A percentile compares a stretch with the other conserved stretches of the same genome.
phyloP scores from a whole-genome alignment of 2,888 invertebrate species.

The Hydroisotoma schaefferi region DNA sequence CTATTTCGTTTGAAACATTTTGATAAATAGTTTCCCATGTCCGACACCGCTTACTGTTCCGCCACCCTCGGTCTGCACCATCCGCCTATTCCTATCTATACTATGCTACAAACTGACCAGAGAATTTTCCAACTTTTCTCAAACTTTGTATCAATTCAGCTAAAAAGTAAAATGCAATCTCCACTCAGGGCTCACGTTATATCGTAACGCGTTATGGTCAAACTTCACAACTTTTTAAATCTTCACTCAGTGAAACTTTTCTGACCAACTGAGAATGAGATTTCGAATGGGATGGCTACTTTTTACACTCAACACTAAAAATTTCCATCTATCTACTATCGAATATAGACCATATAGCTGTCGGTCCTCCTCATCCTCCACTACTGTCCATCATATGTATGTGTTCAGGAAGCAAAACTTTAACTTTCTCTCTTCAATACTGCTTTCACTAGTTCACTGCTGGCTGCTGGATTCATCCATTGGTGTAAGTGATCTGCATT shows the following conservation, averaged over 20 bases:
- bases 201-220: slow-evolving; percentile 11
- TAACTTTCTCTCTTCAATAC: too few relatives aligned
- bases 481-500: too few relatives aligned
- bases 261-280: slow-evolving; percentile 15
- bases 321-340: too few relatives aligned
- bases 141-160: slow-evolving; percentile 16
- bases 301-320: background rate
- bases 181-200: background rate
- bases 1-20: slow-evolving; percentile 12
- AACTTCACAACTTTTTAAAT: slow-evolving; percentile 17
- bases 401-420: too few relatives aligned
- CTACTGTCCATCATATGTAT: too few relatives aligned
- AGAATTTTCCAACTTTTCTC: slow-evolving; percentile 17
- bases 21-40: slow-evolving; percentile 18
- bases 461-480: too few relatives aligned
- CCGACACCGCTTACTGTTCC: slow-evolving; percentile 7
- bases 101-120: background rate
- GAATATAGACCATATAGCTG: too few relatives aligned
- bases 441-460: too few relatives aligned
- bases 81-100: background rate
- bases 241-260: slow-evolving; percentile 12
- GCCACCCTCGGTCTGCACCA: too few relatives aligned
- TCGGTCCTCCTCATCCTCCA: too few relatives aligned
- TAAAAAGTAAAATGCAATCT: slow-evolving; percentile 16
- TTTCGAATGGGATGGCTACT: background rate